A percentile compares a stretch with the other conserved stretches of the same genome.
Conservation (phyloP, 37 sponge, comb jelly and placozoan species). For the Agelas oroides region DNA sequence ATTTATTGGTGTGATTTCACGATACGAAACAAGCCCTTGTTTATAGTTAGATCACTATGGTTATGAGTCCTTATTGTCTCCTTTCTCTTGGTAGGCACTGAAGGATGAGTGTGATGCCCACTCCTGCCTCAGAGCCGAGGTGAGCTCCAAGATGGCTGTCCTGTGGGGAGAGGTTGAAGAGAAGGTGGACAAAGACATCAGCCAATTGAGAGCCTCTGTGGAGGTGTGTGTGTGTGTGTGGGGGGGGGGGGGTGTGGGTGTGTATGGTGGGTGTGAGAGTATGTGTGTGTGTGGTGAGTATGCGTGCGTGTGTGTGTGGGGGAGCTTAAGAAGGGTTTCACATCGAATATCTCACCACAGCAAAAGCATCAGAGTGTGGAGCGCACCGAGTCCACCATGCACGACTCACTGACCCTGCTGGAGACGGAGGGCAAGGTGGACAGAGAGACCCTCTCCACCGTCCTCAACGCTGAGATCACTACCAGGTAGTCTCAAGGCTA, state of each 20-base stretch:
- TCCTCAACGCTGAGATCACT: constrained; percentile 47
- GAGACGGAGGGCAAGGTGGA: neutral
- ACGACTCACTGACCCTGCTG: neutral
- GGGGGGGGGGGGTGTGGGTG: constrained; percentile 41
- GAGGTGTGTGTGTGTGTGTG: constrained; percentile 20
- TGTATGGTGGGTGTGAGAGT: constrained; percentile 28
- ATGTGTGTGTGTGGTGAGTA: constrained; percentile 47
- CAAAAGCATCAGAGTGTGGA: too few relatives aligned
- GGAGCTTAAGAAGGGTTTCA: neutral
- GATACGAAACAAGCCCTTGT: too few relatives aligned
- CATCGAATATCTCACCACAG: too few relatives aligned
- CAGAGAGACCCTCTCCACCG: constrained; percentile 8
- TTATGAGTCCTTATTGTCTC: too few relatives aligned
- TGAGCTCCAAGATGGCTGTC: neutral
- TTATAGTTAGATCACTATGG: too few relatives aligned
- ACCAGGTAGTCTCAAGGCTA: constrained; percentile 9
- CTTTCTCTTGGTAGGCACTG: too few relatives aligned
- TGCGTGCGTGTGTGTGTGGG: constrained; percentile 51
- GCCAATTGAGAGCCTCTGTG: constrained; percentile 2
- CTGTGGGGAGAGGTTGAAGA: neutral
- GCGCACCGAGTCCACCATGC: too few relatives aligned
- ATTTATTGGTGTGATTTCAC: too few relatives aligned
- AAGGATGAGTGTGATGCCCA: too few relatives aligned
- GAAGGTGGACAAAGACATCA: neutral
- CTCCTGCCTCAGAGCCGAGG: too few relatives aligned